Evolutionary conservation across 2,888 invertebrate genomes (phyloP).

Genomic region (Byasa hedistus): DNA sequence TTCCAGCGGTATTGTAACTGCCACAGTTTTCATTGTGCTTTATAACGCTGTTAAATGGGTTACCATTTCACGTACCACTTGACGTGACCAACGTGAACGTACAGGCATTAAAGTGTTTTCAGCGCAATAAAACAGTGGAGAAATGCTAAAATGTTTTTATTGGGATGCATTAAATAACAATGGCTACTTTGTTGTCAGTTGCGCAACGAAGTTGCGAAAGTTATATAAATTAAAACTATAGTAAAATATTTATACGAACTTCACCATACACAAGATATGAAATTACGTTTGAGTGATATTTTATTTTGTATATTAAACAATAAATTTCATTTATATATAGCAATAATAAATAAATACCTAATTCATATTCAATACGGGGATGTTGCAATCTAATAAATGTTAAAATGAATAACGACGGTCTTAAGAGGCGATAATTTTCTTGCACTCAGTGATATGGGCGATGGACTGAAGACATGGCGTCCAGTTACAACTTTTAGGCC

Average conservation of each 20-base stretch:
- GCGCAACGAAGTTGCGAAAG: too few species aligned
- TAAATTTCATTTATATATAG: too few species aligned
- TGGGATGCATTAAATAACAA: too few species aligned
- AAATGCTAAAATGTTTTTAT: too few species aligned
- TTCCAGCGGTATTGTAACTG: conserved; percentile 25
- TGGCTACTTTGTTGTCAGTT: too few species aligned
- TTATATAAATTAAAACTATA: too few species aligned
- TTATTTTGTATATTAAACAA: too few species aligned
- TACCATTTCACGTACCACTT: conserved; percentile 6
- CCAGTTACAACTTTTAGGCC: conserved; percentile 46
- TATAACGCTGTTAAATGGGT: conserved; percentile 22
- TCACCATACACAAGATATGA: too few species aligned
- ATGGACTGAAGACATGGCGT: conserved; percentile 8
- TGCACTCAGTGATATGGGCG: conserved; percentile 7
- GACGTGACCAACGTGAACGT: not conserved
- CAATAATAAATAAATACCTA: not conserved
- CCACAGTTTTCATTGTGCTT: conserved; percentile 16
- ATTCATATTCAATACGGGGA: not conserved
- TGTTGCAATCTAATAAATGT: not conserved
- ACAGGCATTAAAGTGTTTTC: not conserved
- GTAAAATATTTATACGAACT: too few species aligned
- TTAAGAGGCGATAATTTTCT: not conserved
- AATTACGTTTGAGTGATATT: too few species aligned
- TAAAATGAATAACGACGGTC: conserved; percentile 6
- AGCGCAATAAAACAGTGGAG: not conserved